These are phyloP conservation scores for Calliopum simillimum DNA, from an alignment of 2,888 invertebrate genomes.

Conservation along the genomic window DNA sequence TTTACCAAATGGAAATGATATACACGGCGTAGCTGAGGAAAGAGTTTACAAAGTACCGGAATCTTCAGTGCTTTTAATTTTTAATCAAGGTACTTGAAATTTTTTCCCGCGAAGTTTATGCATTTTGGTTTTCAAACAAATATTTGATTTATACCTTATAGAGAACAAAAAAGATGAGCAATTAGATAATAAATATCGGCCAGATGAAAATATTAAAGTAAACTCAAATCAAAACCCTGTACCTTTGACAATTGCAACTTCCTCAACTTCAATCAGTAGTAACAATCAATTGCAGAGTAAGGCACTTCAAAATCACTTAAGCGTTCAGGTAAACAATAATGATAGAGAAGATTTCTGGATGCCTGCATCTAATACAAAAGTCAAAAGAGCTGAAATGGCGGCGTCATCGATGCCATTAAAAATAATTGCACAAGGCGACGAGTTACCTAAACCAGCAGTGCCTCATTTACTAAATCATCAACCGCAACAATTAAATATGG, in stretches of 20 bases:
- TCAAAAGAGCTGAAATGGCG: slow-evolving; percentile 32
- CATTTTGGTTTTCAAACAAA: not conserved
- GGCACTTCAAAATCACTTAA: too few species aligned
- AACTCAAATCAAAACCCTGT: too few species aligned
- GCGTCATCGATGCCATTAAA: slow-evolving; percentile 3
- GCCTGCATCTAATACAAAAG: slow-evolving; percentile 45
- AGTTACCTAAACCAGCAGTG: not conserved
- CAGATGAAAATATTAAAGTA: too few species aligned
- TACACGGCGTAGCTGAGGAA: slow-evolving; percentile 60
- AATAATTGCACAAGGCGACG: not conserved
- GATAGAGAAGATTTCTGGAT: slow-evolving; percentile 47
- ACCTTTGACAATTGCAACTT: too few species aligned
- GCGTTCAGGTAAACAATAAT: too few species aligned
- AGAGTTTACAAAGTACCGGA: slow-evolving; percentile 69
- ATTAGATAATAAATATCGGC: not conserved
- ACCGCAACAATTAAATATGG: slow-evolving; percentile 10
- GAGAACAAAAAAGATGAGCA: slow-evolving; percentile 10
- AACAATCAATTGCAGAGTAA: too few species aligned
- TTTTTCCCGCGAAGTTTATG: not conserved
- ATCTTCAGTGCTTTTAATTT: slow-evolving; percentile 56
- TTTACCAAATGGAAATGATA: slow-evolving; percentile 74
- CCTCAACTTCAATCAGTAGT: too few species aligned
- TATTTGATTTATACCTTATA: not conserved
- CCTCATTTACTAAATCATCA: slow-evolving; percentile 7
- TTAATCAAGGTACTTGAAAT: slow-evolving; percentile 47